Evolutionary conservation across 2,113 vertebrate genomes (phyloP).

Genomic region (Percina caprodes): DNA sequence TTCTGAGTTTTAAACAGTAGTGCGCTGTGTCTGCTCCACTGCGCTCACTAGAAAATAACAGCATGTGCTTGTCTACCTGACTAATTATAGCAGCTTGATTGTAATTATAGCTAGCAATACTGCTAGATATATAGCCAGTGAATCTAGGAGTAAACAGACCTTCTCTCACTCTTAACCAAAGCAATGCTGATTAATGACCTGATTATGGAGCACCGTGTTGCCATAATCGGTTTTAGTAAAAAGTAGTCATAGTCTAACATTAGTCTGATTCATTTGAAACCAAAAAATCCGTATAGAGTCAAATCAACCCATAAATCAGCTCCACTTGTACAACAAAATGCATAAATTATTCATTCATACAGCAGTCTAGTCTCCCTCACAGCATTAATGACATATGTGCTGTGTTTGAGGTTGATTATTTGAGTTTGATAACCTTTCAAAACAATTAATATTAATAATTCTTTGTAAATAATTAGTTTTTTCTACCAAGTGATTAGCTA

Average conservation of each 20-base stretch:
- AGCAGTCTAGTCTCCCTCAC: not conserved
- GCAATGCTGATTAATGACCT: slow-evolving; percentile 49
- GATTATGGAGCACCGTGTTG: slow-evolving; percentile 27
- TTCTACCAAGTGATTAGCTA: not conserved
- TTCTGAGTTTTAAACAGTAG: not conserved
- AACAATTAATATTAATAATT: not conserved
- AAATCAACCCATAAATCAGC: slow-evolving; percentile 21
- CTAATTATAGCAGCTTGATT: slow-evolving; percentile 56
- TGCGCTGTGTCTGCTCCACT: slow-evolving; percentile 3
- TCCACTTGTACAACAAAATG: not conserved
- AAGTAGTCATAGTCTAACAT: slow-evolving; percentile 12
- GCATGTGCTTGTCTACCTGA: slow-evolving; percentile 11
- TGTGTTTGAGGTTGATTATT: not conserved
- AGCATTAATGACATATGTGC: not conserved
- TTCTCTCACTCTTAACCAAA: slow-evolving; percentile 1
- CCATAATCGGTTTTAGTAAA: slow-evolving; percentile 23
- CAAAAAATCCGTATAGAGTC: not conserved
- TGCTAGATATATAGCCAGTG: slow-evolving; percentile 26
- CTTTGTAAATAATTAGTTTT: not conserved
- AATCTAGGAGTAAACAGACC: not conserved
- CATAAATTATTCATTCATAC: not conserved
- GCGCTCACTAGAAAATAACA: slow-evolving; percentile 25
- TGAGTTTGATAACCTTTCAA: no score
- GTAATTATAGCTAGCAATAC: slow-evolving; percentile 38
- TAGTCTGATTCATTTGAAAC: not conserved